Evolutionary conservation across 2,888 invertebrate genomes (phyloP).

Genomic region (Bursaphelenchus okinawaensis): DNA sequence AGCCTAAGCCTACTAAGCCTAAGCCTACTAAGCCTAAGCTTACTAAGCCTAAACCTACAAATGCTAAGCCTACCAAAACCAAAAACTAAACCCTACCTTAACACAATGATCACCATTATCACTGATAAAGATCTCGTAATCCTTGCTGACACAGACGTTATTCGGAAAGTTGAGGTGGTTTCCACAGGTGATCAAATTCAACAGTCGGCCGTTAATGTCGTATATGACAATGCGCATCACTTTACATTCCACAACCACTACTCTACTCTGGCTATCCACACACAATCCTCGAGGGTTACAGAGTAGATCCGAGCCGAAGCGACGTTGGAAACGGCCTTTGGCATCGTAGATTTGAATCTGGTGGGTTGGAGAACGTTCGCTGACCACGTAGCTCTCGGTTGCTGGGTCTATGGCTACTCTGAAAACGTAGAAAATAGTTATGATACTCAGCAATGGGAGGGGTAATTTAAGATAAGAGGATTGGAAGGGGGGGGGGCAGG

Average conservation of each 20-base stretch:
- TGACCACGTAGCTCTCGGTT: conserved; percentile 94
- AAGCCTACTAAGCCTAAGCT: too few species aligned
- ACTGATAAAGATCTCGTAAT: not conserved
- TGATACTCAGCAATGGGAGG: too few species aligned
- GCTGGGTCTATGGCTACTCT: conserved; percentile 87
- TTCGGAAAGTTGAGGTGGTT: conserved; percentile 73
- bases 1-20: too few species aligned
- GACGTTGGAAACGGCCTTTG: conserved; percentile 95
- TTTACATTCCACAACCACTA: conserved; percentile 93
- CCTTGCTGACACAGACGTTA: not conserved
- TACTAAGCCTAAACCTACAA: too few species aligned
- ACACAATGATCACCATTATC: not conserved
- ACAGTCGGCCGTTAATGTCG: conserved; percentile 81
- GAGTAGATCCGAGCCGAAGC: conserved; percentile 95
- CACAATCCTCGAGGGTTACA: conserved; percentile 97
- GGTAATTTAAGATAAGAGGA: too few species aligned
- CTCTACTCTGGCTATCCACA: conserved; percentile 92
- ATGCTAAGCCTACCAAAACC: too few species aligned
- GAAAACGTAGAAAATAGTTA: too few species aligned
- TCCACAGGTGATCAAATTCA: conserved; percentile 93
- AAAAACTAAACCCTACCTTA: too few species aligned
- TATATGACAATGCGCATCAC: conserved; percentile 98
- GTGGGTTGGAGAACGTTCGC: conserved; percentile 87
- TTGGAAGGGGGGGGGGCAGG: too few species aligned
- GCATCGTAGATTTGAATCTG: conserved; percentile 99